Evolutionary conservation across 2,113 vertebrate genomes (phyloP), one percentile per base, ranked within the genome.

Genomic region (Trichomycterus rosablanca): DNA sequence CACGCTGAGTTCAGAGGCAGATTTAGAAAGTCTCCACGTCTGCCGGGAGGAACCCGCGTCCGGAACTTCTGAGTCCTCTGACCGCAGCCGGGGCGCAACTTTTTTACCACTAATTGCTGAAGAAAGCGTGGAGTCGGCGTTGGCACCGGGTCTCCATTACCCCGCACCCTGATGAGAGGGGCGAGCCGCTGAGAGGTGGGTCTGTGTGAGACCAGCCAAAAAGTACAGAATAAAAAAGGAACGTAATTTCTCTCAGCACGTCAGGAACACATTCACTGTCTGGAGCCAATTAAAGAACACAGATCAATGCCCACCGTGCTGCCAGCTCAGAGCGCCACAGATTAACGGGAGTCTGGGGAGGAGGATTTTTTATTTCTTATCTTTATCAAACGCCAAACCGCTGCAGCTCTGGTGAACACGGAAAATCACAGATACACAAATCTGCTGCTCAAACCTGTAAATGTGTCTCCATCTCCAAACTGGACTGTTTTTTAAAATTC

Each of bases 281-380:
- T 72, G 64, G 35, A 63, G 70, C 70, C 70, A 72, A 72, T 72
- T 72, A 67, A 72, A 72, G 70, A 63, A 62, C 65, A 72, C 37
- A 67, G 70, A 72, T 72, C 70, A 72, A 72, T 72, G 64, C 64
- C 28, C 58, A 51, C 46, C 58, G 51, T 53, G 65, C 60, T 63
- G 37, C 59, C 32, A 63, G 70, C 57, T 43, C 57, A 56, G 59
- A 72, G 70, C 65, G 67, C 70, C 70, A 59, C 56, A 72, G 39
- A 64, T 67, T 68, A 72, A 63, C 54, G 55, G 63, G 34, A 59
- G 65, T 57, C 59, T 16, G 42, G 40, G 37, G 65, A 57, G 63
- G 42, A 63, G 63, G 45, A 59, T 44, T 52, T 59, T 71, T 51
- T 30, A 35, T 45, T 54, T 44, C 67, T 67, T 26, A 67, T 67